These are phyloP conservation scores for Fregata magnificens DNA, from an alignment of 2,113 vertebrate genomes.

Conservation along the genomic window DNA sequence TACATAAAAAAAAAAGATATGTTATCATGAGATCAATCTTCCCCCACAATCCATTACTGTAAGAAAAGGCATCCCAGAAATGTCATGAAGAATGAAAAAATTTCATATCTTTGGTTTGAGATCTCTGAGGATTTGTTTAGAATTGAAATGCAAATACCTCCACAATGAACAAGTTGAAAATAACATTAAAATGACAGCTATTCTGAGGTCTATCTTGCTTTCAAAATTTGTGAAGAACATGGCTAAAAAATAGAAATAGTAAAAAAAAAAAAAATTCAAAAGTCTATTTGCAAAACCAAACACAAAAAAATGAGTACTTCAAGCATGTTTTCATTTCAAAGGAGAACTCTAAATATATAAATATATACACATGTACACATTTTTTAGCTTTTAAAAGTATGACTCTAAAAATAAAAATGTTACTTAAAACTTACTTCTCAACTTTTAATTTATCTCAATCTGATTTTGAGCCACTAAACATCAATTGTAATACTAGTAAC, in stretches of 20 bases:
- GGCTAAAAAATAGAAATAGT: background rate
- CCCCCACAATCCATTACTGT: background rate
- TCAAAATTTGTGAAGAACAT: background rate
- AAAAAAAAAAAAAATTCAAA: background rate
- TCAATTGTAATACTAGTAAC: background rate
- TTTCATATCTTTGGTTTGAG: background rate
- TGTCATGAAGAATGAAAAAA: background rate
- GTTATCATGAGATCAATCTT: background rate
- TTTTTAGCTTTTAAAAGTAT: background rate
- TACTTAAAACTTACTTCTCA: background rate
- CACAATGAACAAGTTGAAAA: background rate
- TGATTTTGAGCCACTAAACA: background rate
- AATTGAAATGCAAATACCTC: background rate
- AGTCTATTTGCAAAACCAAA: background rate
- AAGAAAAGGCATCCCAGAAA: background rate
- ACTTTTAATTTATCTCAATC: background rate
- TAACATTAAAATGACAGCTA: background rate
- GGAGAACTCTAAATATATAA: background rate
- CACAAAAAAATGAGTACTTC: background rate
- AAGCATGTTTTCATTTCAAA: background rate
- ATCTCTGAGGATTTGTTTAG: background rate
- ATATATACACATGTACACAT: fast-evolving
- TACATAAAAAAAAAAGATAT: background rate
- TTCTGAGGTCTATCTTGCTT: background rate
- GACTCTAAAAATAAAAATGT: background rate